Evolutionary conservation across 2,113 vertebrate species (phyloP).

Genomic region (Scartelaos histophorus): DNA sequence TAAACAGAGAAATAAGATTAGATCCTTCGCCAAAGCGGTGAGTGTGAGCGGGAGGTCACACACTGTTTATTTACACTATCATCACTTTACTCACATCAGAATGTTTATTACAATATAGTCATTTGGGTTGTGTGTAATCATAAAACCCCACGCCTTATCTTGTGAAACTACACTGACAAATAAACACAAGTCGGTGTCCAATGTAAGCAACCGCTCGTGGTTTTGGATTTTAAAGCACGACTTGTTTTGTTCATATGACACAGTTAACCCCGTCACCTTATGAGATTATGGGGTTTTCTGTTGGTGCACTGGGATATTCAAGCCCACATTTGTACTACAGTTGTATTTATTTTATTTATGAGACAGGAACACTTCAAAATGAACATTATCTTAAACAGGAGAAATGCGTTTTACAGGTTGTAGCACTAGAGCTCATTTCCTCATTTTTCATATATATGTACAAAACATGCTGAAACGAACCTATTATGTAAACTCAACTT

Average conservation of each 20-base stretch:
- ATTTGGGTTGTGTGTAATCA: neutral
- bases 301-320: too few species aligned
- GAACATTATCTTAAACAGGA: too few species aligned
- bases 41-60: neutral
- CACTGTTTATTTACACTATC: neutral
- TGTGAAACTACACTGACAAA: neutral
- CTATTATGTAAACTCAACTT: too few species aligned
- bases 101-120: neutral
- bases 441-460: too few species aligned
- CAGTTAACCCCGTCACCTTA: too few species aligned
- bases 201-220: neutral
- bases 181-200: neutral
- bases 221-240: neutral
- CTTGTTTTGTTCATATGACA: neutral
- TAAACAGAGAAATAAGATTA: conserved; percentile 18
- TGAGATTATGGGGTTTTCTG: too few species aligned
- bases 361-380: too few species aligned
- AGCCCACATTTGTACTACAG: too few species aligned
- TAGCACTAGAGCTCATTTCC: too few species aligned
- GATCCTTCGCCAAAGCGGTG: neutral
- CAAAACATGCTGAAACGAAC: too few species aligned
- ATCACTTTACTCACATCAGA: conserved; percentile 7
- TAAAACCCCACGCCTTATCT: conserved; percentile 1
- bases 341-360: too few species aligned
- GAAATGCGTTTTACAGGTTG: too few species aligned